These are phyloP conservation scores for Perca fluviatilis DNA, from an alignment of 2,113 vertebrate genomes.

Conservation along the genomic window DNA sequence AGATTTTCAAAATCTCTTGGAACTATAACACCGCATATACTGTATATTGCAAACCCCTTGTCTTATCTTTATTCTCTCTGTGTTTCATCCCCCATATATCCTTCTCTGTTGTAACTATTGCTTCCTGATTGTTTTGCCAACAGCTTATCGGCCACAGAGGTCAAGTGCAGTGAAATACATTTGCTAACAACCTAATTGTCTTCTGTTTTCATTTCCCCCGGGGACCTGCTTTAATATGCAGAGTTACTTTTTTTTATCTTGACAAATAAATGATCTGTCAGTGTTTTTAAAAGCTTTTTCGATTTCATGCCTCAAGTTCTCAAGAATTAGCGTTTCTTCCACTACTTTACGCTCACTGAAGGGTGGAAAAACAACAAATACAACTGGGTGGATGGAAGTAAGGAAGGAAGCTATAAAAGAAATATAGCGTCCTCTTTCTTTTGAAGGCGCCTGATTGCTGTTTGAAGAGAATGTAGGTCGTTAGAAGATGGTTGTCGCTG, in stretches of 20 bases:
- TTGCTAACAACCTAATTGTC: conserved; percentile 60
- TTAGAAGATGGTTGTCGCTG: background rate
- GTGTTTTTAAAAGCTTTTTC: conserved; percentile 67
- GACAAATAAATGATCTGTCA: conserved; percentile 68
- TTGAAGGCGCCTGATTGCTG: conserved; percentile 3
- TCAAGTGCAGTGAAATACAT: conserved; percentile 60
- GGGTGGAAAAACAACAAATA: conserved; percentile 29
- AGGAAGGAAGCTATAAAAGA: conserved; percentile 6
- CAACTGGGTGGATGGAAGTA: conserved; percentile 6
- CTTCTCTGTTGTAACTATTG: conserved; percentile 5
- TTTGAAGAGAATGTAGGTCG: background rate
- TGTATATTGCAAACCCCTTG: background rate
- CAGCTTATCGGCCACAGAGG: conserved; percentile 39
- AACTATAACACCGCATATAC: background rate
- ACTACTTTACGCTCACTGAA: conserved; percentile 30
- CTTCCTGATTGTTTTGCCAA: conserved; percentile 42
- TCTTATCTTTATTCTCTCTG: background rate
- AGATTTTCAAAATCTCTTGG: background rate
- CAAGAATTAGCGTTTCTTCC: conserved; percentile 69
- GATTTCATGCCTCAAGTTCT: conserved; percentile 72
- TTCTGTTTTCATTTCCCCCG: conserved; percentile 35
- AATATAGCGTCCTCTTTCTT: conserved; percentile 1
- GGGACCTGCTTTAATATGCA: conserved; percentile 46
- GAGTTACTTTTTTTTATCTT: conserved; percentile 60
- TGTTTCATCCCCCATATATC: background rate